Base-by-base conservation (phyloP, 2,797 vertebrate genomes). In the Bradypodion ventrale region DNA sequence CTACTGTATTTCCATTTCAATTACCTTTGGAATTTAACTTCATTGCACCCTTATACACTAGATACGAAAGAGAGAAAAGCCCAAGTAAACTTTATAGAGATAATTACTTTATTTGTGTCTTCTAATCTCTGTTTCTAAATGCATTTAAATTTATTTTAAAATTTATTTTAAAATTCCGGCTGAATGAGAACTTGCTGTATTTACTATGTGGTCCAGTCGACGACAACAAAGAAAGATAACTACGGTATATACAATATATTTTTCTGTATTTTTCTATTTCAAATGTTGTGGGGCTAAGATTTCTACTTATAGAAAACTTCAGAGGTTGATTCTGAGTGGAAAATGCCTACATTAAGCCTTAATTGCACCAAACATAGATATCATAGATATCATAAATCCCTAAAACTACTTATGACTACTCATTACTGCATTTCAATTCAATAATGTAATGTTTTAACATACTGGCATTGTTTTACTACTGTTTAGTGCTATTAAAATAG, bases 391-490 rank as follows among this genome's bases (percentile, higher is more conserved):
- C 52, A 76, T 1, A 37, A 59, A 35, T 76, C n/a, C 8, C 29
- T 40, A 44, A 66, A 44, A 46, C 35, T 62, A 15, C 12, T 60
- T 62, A 60, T n/a, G 75, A 35, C 5, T 23, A 49, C 5, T 21
- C 25, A 4, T 79, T 35, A 19, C 27, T 66, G 10, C 66, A 2
- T 16, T 13, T 78, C 32, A 66, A 6, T 13, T n/a, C 35, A 32
- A 35, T 46, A 79, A 23, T 88, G 82, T 46, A 89, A 81, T 78
- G 59, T 56, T 76, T 3, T 88, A 65, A 87, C 2, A 56, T 56
- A 69, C 35, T 42, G 32, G 21, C 46, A 76, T 37, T 27, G 21
- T 37, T 68, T 19, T 37, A 68, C 16, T 68, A 35, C 32, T 37
- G 21, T 37, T 68, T 68, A 37, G 16, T 68, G 16, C n/a, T 16